Evolutionary conservation across 2,113 vertebrate species (phyloP).

Genomic region (Chaenogobius annularis): DNA sequence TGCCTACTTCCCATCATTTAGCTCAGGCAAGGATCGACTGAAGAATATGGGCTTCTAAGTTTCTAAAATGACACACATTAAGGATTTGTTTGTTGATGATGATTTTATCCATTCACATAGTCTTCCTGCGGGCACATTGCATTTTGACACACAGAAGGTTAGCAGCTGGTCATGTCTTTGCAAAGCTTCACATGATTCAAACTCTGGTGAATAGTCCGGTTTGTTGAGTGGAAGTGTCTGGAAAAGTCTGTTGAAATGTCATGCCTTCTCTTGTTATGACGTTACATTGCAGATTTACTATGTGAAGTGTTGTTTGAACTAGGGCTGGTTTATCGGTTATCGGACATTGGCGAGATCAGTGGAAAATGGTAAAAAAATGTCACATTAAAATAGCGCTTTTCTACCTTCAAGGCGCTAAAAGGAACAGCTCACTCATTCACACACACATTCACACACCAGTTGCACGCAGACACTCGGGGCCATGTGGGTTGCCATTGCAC

Average conservation of each 20-base stretch:
- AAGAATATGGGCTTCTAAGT: conserved; percentile 29
- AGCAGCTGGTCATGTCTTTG: conserved; percentile 60
- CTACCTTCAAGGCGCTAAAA: too few species aligned
- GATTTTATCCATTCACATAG: conserved; percentile 49
- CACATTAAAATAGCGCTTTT: too few species aligned
- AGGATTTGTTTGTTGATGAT: conserved; percentile 56
- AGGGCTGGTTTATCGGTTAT: too few species aligned
- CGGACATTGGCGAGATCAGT: too few species aligned
- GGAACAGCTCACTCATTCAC: too few species aligned
- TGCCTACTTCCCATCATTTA: conserved; percentile 26
- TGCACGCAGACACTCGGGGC: too few species aligned
- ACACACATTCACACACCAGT: too few species aligned
- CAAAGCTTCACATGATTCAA: conserved; percentile 69
- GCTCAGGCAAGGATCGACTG: conserved; percentile 16
- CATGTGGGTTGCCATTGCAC: too few species aligned
- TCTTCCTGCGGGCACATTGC: conserved; percentile 51
- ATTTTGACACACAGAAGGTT: conserved; percentile 46
- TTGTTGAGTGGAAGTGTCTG: conserved; percentile 52
- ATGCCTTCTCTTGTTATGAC: not conserved
- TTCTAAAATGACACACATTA: conserved; percentile 49
- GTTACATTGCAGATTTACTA: too few species aligned
- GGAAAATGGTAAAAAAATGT: too few species aligned
- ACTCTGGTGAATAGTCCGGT: conserved; percentile 62
- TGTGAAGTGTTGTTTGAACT: too few species aligned
- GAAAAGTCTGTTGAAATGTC: conserved; percentile 11